Base-by-base conservation (phyloP, 1,140 invertebrate genomes). In the Lasioglossum baleicum region DNA sequence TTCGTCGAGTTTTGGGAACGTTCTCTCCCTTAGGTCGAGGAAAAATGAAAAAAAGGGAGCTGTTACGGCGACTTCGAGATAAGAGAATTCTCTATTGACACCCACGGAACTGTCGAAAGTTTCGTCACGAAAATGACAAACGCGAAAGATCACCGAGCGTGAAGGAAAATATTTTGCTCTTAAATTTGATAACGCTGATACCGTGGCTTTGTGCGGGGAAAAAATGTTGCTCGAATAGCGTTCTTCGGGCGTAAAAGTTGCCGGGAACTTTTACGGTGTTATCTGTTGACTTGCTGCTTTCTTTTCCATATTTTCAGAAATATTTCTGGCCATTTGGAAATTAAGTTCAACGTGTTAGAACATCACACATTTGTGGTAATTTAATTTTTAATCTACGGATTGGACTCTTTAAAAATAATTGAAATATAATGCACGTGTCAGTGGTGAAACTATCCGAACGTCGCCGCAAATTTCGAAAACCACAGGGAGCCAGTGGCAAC, bases 151-250 rank as follows among this genome's bases (percentile, higher is more conserved):
- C 22, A 42, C 48, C 1, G 51, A 42, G 31, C 44, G 48, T 53
- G 66, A 77, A 68, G 40, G 20, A 63, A 69, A 60, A 17, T 74
- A 73, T 71, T 42, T 67, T 68, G 31, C 48, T 70, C 26, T 51
- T 60, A 58, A 67, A 58, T 22, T 72, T 15, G 63, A 13, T 40
- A 74, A 77, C n/a, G 22, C 60, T 26, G 70, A 73, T 66, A 66
- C 31, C 31, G 44, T 58, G 22, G 5, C 15, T 13, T 15, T 51
- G 51, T 31, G 58, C 15, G 31, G 71, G 70, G 20, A 15, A 3
- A 42, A n/a, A 73, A 58, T 60, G 70, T 66, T 67, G 53, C 10
- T 13, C 10, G n/a, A 22, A 31, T 53, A 61, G 61, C 58, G 51
- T 13, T 44, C 44, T 35, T 35, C 35, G 35, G 35, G 3, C 35